These are phyloP conservation scores for Terebella lapidaria DNA, from an alignment of 2,888 invertebrate species.

Conservation along the genomic window DNA sequence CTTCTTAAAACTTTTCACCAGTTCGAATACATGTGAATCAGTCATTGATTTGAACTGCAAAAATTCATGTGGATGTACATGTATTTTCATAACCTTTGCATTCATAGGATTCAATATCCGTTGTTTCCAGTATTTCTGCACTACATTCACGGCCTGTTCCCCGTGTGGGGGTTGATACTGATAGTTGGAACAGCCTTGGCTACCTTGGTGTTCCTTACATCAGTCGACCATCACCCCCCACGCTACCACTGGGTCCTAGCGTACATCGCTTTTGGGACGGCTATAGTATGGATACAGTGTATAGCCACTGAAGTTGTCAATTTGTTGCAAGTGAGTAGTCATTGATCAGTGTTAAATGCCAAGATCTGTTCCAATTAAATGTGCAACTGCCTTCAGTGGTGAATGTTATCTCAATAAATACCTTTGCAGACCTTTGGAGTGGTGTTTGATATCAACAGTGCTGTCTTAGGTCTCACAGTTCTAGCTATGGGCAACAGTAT, in stretches of 20 bases:
- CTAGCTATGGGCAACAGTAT: constrained; percentile 66
- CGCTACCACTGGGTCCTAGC: constrained; percentile 45
- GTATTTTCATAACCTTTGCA: too few relatives aligned
- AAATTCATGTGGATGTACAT: too few relatives aligned
- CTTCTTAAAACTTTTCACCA: too few relatives aligned
- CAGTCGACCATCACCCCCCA: constrained; percentile 17
- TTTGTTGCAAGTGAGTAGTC: constrained; percentile 46
- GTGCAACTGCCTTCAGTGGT: background rate
- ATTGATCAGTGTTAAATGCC: background rate
- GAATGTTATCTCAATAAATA: background rate
- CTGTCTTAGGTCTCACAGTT: constrained; percentile 63
- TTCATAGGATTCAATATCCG: too few relatives aligned
- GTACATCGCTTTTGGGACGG: constrained; percentile 60
- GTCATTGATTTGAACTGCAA: too few relatives aligned
- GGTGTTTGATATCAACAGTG: constrained; percentile 59
- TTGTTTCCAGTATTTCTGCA: background rate
- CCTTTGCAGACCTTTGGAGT: constrained; percentile 60
- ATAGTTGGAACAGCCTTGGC: constrained; percentile 35
- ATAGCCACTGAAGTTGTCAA: constrained; percentile 63
- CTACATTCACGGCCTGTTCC: constrained; percentile 24
- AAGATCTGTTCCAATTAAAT: background rate
- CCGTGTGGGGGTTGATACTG: constrained; percentile 40
- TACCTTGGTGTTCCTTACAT: constrained; percentile 42
- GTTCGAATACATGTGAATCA: too few relatives aligned
- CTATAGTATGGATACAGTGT: constrained; percentile 61